Base-by-base conservation (phyloP, 2,797 vertebrate species). In the Pogoniulus pusillus region DNA sequence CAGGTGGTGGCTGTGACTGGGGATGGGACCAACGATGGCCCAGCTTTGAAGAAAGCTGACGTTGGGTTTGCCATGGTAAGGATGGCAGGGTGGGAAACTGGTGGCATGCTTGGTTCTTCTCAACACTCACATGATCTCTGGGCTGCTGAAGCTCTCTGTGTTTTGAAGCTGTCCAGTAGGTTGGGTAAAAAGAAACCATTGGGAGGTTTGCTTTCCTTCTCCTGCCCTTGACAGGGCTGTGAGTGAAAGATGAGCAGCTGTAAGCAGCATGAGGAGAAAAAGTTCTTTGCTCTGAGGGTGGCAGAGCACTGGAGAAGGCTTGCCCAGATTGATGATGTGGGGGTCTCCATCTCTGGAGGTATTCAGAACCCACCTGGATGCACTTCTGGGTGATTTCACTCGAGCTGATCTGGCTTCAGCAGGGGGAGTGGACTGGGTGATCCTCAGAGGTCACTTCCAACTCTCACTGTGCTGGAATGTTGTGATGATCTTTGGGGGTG, bases 1-100 rank as follows among this genome's bases (percentile, higher is more conserved):
- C 98, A 99, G 97, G 99, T 99, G 95, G 99, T 99, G 93, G 99
- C 99, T 0, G 99, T 99, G 97, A 99, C 99, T 0, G 99, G 99
- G 74, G 99, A 99, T 0, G 99, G 99, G 18, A 99, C 99, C 87
- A 99, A 99, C 6, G 99, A 99, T 2, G 99, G 99, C 35, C 99
- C 99, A 0, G 99, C 99, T 57, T 97, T 99, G 91, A 99, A 99
- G 98, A 99, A 99, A 94, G 99, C 99, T 0, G 99, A 99, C 0
- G 99, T 99, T 4, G 99, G 99, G 57, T 99, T 99, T 84, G 99
- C 99, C 84, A 99, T 99, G 99, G 99, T 99, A 98, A 85, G 91
- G 34, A 11, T 14, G 26, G 2, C 22, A 15, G 1, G 0, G 7
- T 9, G 65, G 55, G 5, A 16, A 82, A 37, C 24, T 34, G 9